Evolutionary conservation across 2,888 invertebrate genomes (phyloP).

Genomic region (Adelognathus sp.): DNA sequence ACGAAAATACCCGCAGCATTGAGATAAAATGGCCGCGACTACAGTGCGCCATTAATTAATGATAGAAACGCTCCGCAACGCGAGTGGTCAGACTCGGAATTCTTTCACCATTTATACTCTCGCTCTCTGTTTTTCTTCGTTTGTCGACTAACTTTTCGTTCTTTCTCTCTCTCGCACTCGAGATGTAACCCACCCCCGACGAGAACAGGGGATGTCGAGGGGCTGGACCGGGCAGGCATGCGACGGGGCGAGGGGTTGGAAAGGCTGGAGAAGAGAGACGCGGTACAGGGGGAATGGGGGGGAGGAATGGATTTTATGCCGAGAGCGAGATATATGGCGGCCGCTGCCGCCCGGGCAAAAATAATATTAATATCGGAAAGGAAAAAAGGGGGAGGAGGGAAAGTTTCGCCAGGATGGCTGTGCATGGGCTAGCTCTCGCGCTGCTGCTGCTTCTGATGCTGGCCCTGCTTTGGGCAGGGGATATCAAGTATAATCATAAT

Average conservation of each 20-base stretch:
- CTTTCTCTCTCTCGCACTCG: slow-evolving; percentile 28
- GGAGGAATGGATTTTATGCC: slow-evolving; percentile 80
- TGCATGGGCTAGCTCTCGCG: slow-evolving; percentile 25
- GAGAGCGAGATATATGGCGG: slow-evolving; percentile 81
- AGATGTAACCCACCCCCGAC: slow-evolving; percentile 35
- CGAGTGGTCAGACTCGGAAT: slow-evolving; percentile 60
- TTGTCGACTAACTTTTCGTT: slow-evolving; percentile 24
- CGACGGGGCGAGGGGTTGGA: slow-evolving; percentile 62
- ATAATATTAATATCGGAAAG: slow-evolving; percentile 81
- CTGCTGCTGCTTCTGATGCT: slow-evolving; percentile 61
- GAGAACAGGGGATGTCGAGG: slow-evolving; percentile 38
- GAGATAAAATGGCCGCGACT: slow-evolving; percentile 79
- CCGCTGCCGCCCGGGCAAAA: slow-evolving; percentile 80
- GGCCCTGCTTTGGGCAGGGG: slow-evolving; percentile 80
- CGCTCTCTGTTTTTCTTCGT: slow-evolving; percentile 16
- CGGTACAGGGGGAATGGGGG: too few relatives aligned
- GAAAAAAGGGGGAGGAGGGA: slow-evolving; percentile 78
- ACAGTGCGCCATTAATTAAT: slow-evolving; percentile 78
- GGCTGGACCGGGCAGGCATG: slow-evolving; percentile 57
- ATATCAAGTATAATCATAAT: slow-evolving; percentile 80
- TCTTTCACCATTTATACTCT: slow-evolving; percentile 27
- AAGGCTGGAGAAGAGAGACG: slow-evolving; percentile 54
- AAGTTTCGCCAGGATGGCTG: slow-evolving; percentile 79
- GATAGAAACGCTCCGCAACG: slow-evolving; percentile 69
- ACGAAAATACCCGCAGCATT: too few relatives aligned